Base-by-base conservation (phyloP, 2,888 invertebrate species). In the Psococerastis gibbosa region DNA sequence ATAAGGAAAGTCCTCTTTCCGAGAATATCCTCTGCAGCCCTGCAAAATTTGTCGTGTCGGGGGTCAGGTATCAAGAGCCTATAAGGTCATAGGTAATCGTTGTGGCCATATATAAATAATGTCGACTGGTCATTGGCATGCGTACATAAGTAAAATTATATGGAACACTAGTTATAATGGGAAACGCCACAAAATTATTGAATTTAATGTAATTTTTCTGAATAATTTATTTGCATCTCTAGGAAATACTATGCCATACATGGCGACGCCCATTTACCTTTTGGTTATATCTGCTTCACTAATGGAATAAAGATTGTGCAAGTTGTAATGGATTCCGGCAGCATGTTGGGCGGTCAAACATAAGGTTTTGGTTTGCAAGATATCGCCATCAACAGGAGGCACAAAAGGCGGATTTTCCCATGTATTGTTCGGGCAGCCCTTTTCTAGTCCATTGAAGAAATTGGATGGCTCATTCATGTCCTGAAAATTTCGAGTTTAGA, bases 391-490 rank as follows among this genome's bases (percentile, higher is more conserved):
- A 0, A 73, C 67, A n/a, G 55, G 62, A 0, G 84, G 85, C 13
- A 65, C 48, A 62, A 82, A 84, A 0, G 77, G 75, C 0, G 80
- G 71, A 43, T 67, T 56, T 51, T 82, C 79, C 0, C 75, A 62
- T 1, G 55, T 48, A 33, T 66, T 67, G 31, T 60, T 52, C 2
- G 65, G 62, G 53, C 76, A 76, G 2, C 74, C 73, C 46, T 57
- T 55, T 20, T 5, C 6, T 9, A 20, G 5, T 5, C 38, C 38
- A 16, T 77, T 69, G 13, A 71, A 63, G 61, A 87, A 84, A 63
- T 85, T 85, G 0, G 82, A 78, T 0, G 84, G 84, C 56, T 88
- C 88, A 61, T 88, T 87, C 87, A 88, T 88, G 55, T 87, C 84
- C 77, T 77, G 43, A 4, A 49, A 41, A 33, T 43, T 42, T 35